Evolutionary conservation across 2,113 vertebrate species (phyloP), one percentile per base, ranked within the genome.

Genomic region (Oriolus oriolus): DNA sequence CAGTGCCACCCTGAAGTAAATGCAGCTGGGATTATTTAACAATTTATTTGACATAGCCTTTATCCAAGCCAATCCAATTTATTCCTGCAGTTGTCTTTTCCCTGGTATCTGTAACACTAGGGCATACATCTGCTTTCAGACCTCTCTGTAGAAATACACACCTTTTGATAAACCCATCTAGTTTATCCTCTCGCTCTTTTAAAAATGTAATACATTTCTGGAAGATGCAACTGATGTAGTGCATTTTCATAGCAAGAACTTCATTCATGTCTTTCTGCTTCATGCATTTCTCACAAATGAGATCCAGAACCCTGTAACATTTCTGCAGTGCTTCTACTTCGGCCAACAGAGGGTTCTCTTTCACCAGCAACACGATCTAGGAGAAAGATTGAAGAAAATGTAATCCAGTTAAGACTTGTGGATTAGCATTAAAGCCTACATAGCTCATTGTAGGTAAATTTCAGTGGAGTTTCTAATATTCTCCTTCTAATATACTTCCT

Each of bases 211-310:
- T 95, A 30, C 99, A 99, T 91, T 99, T 99, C 86, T 99, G 98
- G 88, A 99, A 98, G 96, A 99, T 97, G 49, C 99, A 99, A 93
- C 99, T 99, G 96, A 99, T 98, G 94, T 99, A 99, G 96, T 99
- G 99, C 99, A 99, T 99, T 98, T 99, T 99, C 98, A 99, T 98
- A 92, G 99, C 99, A 81, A 99, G 97, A n/a, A 99, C 99, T 98
- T 99, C 99, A 80, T 99, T 99, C 99, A 99, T 99, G 66, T 99
- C 99, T 97, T 98, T 98, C 94, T 99, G 99, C 95, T 99, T 99
- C 98, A 99, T 99, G 90, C 99, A 99, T 79, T 99, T 99, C 97
- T 99, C 99, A 70, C 99, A 99, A 94, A 99, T 99, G 59, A 99
- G 98, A 96, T 99, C 99, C 98, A 99, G 98, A 95, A 99, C 99